Base-by-base conservation (phyloP, 37 sponge, comb jelly and placozoan species). In the Beroe forskalii region DNA sequence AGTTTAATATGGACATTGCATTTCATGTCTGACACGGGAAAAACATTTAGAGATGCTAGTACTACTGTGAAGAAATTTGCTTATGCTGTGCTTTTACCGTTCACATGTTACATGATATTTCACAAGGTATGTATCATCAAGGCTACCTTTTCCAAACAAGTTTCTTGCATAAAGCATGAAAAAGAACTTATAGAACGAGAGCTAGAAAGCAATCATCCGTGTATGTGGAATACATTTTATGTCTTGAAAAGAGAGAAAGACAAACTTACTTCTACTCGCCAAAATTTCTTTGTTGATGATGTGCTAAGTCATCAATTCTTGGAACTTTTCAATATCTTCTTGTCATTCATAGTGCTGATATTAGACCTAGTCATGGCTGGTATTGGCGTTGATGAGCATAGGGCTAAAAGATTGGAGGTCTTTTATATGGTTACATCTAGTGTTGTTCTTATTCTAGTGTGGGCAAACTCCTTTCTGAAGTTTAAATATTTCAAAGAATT, bases 191-290 rank as follows among this genome's bases (percentile, higher is more conserved):
- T 80, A 4, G 86, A 80, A 17, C 40, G 35, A 25, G 86, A 80
- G 40, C 55, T 80, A 0, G 86, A 80, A 1, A 80, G 42, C 35
- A 12, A 33, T 6, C 86, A 80, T 27, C 86, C 86, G 4, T 80
- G 86, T 80, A 80, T 80, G 86, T 80, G 86, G 86, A 39, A 42
- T 9, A 27, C 55, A 9, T 80, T 33, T 27, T 27, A 42, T n/a
- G 86, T 80, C 25, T 23, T 80, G 30, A 6, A 23, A 24, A 39
- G 55, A 24, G 86, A 80, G 48, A 80, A 80, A 48, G 42, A 37
- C 2, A n/a, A 25, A 24, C 55, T 80, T 25, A 9, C 30, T 23
- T 9, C 2, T 2, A 44, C 12, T 6, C 24, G 37, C 0, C 0
- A 1, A 23, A 35, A 80, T 0, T 48, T 80, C 30, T 9, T 14